Evolutionary conservation across 2,888 invertebrate species (phyloP).

Genomic region (Matsumyia berberina): DNA sequence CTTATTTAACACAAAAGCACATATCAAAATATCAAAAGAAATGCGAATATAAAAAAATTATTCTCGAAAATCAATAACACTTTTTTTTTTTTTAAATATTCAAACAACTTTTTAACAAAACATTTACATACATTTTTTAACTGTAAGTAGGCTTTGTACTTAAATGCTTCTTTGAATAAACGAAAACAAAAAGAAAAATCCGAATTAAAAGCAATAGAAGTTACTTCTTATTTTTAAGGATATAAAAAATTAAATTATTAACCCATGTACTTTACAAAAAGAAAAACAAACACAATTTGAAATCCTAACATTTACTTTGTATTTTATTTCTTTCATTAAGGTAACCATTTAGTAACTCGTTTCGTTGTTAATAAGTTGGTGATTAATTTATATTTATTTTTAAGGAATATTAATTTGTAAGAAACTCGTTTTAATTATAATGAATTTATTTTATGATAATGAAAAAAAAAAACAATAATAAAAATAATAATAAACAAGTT

Average conservation of each 20-base stretch:
- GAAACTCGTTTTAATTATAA: constrained; percentile 58
- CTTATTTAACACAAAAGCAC: constrained; percentile 34
- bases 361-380: constrained; percentile 67
- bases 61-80: constrained; percentile 28
- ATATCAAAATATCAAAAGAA: constrained; percentile 64
- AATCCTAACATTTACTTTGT: background rate
- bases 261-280: constrained; percentile 4
- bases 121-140: background rate
- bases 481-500: constrained; percentile 61
- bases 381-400: constrained; percentile 74
- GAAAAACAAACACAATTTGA: background rate
- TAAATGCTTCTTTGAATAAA: constrained; percentile 44
- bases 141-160: constrained; percentile 66
- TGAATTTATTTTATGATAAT: constrained; percentile 66
- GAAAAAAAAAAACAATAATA: constrained; percentile 40
- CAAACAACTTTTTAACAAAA: constrained; percentile 21
- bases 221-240: constrained; percentile 22
- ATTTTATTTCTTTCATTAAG: constrained; percentile 17
- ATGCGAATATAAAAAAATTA: background rate
- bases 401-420: constrained; percentile 64
- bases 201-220: constrained; percentile 51
- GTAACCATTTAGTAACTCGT: constrained; percentile 50
- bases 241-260: constrained; percentile 26
- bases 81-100: constrained; percentile 25
- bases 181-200: constrained; percentile 8